Base-by-base conservation (phyloP, 2,113 vertebrate genomes). In the Zapornia atra region DNA sequence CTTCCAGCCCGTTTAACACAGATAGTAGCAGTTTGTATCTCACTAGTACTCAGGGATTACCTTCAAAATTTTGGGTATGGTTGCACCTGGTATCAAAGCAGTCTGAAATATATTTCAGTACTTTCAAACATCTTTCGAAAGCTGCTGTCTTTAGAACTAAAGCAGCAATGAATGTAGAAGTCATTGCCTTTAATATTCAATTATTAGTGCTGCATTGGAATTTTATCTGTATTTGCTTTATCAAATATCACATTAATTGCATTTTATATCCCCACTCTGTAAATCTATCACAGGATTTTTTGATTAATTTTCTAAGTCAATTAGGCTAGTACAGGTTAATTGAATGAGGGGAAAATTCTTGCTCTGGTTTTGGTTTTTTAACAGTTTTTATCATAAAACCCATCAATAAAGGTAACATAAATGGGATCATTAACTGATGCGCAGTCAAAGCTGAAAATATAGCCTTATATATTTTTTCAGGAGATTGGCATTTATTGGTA, bases 191-290 rank as follows among this genome's bases (percentile, higher is more conserved):
- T 92, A 92, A 88, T 94, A 95, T 93, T 90, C 64, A 80, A 69
- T 96, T 95, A 93, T 90, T 90, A 93, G 79, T 38, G 12, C 82
- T 81, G 88, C 38, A 40, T 56, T 88, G 73, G 33, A 95, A 92
- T 93, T 93, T 92, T 79, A 94, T 96, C 93, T 94, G 92, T 94
- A 92, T 96, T 97, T 95, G 96, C 69, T 88, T 82, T 96, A 90
- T 96, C 92, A 92, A 95, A 81, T 94, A 50, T 90, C 72, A 22
- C 78, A 78, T 91, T 96, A 95, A 95, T 92, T 92, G 73, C 65
- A 68, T 96, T 97, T 96, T 69, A 81, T 82, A 76, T 92, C 51
- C 57, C 1, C 12, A 29, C 53, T 88, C 56, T 76, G 61, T 89
- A 96, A 86, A 86, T 95, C 80, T 88, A 93, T 84, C 71, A n/a